Evolutionary conservation across 2,888 invertebrate species (phyloP), one percentile per base, ranked within the genome.

Genomic region (Octonoba sinensis): DNA sequence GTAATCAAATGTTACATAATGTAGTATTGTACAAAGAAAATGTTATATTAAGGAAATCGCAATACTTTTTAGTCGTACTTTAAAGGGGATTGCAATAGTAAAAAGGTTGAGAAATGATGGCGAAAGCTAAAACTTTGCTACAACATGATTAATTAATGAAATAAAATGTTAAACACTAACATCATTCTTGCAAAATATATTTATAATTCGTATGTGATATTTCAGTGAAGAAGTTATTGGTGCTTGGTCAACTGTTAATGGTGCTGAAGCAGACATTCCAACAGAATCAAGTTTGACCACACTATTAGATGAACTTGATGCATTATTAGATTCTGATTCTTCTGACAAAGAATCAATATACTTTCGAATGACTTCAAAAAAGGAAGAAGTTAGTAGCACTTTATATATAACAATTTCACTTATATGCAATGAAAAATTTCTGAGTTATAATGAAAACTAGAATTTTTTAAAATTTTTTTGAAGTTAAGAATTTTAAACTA

Each of bases 281-380:
- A 24, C 67, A 22, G 57, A 64, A 47, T 51, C 24, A 46, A 74
- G 70, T 60, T 44, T 75, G n/a, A 74, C 62, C n/a, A 67, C 77
- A 49, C 72, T 86, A 51, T 87, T 87, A 57, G 75, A 78, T 15
- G 84, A 87, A 79, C 86, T 89, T 57, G 90, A 90, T 84, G 79
- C 75, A 65, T 85, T 88, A 44, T 84, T 90, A 46, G 88, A 88
- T 59, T 88, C 89, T 0, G 85, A 85, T 71, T 85, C 86, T 62
- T 84, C 83, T 15, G 87, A 88, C 18, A 88, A 88, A 83, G 84
- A 86, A 79, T 84, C 86, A 77, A 89, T 89, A 8, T 88, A 86
- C 84, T 83, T 85, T 36, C 69, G 87, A 51, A 86, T 89, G 47
- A 86, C 86, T 82, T 85, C 76, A n/a, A 87, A 86, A 66, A 85